These are phyloP conservation scores for Semicossyphus pulcher DNA, from an alignment of 2,113 vertebrate genomes.

Conservation along the genomic window DNA sequence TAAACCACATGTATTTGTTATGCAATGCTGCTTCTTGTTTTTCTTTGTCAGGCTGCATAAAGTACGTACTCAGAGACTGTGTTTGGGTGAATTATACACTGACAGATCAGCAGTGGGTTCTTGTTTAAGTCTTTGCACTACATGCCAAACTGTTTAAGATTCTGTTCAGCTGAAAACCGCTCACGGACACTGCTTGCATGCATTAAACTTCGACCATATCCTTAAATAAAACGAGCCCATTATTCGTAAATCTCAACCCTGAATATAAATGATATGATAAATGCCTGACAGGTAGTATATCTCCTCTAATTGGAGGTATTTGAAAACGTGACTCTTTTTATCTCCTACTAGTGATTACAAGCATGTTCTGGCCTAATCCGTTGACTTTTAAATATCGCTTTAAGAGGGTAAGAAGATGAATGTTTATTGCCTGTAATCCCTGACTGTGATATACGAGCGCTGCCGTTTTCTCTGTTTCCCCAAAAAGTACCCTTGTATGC, in stretches of 20 bases:
- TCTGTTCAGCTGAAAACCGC: neutral
- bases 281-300: conserved; percentile 61
- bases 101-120: neutral
- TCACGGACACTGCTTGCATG: neutral
- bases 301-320: conserved; percentile 76
- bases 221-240: conserved; percentile 27
- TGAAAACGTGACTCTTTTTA: conserved; percentile 74
- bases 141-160: neutral
- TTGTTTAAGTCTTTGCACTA: neutral
- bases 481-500: conserved; percentile 72
- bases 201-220: neutral
- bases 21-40: conserved; percentile 19
- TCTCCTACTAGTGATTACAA: conserved; percentile 79
- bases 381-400: conserved; percentile 82
- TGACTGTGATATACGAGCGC: conserved; percentile 86
- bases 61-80: neutral
- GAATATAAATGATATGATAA: conserved; percentile 58
- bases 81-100: neutral
- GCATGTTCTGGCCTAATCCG: conserved; percentile 83
- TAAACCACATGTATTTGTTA: conserved; percentile 46
- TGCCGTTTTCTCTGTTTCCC: conserved; percentile 73
- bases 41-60: neutral
- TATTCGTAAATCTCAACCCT: conserved; percentile 27
- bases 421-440: conserved; percentile 89
- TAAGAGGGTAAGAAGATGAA: conserved; percentile 88